Evolutionary conservation across 2,797 vertebrate genomes (phyloP), one percentile per base, ranked within the genome.

Genomic region (Capromys pilorides): DNA sequence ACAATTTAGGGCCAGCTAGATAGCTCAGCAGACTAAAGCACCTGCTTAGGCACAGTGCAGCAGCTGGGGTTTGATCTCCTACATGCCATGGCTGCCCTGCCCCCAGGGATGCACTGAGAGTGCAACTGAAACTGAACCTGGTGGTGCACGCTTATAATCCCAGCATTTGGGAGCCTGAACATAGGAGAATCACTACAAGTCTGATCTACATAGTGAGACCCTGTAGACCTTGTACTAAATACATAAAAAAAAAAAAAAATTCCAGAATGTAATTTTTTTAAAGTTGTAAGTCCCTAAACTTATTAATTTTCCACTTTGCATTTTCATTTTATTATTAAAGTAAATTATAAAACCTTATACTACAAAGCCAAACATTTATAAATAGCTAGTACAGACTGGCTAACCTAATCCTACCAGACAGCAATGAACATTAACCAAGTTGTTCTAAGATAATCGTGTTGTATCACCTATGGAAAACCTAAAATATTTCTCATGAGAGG

Each of bases 321-420:
- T 62, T 80, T 88, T 91, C 39, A 69, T 77, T 84, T 89, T 88
- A 75, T 54, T 88, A 86, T 92, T 61, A 26, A n/a, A n/a, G n/a
- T n/a, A n/a, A n/a, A 84, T 73, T 62, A 54, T 39, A 89, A 91
- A 88, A 75, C 31, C 6, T 80, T 71, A 49, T 28, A 73, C 31
- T 66, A 87, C 26, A 92, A 81, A 73, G 10, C 2, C 84, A 93
- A 81, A 6, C 62, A 64, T 83, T 81, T 92, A 78, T 41, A 41
- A 71, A 64, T 21, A 78, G 45, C 31, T 36, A 86, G 5, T 67
- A 91, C 62, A 71, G 54, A 89, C 45, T 71, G 31, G 26, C 36
- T 78, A 79, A 93, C 6, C 8, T 88, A 82, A 87, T n/a, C 24
- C 14, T 78, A 59, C 36, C n/a, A 81, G 10, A 83, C 4, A 57